Base-by-base conservation (phyloP, 2,797 vertebrate species). In the Momotus momota region DNA sequence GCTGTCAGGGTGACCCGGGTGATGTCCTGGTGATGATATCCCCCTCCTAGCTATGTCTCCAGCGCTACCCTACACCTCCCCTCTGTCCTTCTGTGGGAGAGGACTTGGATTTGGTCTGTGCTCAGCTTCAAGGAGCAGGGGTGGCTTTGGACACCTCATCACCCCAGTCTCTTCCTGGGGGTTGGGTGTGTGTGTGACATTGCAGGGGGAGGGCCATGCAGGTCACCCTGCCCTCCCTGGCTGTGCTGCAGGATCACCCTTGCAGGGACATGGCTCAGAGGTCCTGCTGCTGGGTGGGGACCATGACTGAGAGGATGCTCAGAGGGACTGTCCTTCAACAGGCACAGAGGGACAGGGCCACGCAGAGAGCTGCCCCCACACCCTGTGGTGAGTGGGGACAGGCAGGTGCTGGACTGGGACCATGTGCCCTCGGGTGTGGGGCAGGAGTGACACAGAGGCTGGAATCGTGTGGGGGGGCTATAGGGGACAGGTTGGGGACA, bases 71-170 rank as follows among this genome's bases (percentile, higher is more conserved):
- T 60, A 18, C 31, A 12, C 8, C 3, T 58, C 52, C 17, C 7
- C 5, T 60, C n/a, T 55, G 9, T 27, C 25, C 8, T 23, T 35
- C 21, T 6, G 7, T 35, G 40, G 7, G 29, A 13, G 38, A 10
- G 9, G 5, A 23, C 4, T 21, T 18, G 52, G 22, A 13, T 4
- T 5, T 20, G 14, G 16, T 45, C 29, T 7, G 17, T 29, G 31
- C 27, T 27, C 4, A 6, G 33, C 13, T 21, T 51, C 0, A 0
- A 45, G 40, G 14, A 73, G 29, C 19, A 5, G 1, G 0, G 4
- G 2, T 57, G 51, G 33, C 33, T 65, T 52, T 73, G 51, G 40
- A 12, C 9, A 80, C 14, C 10, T 20, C 31, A 8, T 7, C 2
- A 5, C 10, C 43, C 48, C 1, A 0, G 12, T 70, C 41, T 23